Percentiles rank a stretch among this genome's conserved stretches.
These are phyloP conservation scores for Clarias batrachus DNA, from an alignment of 2,113 vertebrate genomes.

Conservation along the genomic window DNA sequence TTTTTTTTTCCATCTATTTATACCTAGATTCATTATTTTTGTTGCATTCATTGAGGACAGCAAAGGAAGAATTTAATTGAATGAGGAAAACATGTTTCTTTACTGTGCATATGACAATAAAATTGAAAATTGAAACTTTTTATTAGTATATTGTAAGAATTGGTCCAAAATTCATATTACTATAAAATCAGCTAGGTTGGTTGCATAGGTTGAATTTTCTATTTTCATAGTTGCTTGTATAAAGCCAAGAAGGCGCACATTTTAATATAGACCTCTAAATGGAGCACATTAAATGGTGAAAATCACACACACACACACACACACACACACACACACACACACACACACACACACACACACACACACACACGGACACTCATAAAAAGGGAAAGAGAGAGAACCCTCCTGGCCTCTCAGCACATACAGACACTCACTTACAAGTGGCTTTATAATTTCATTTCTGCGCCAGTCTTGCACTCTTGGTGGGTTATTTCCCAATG, in stretches of 20 bases:
- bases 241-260: constrained; percentile 64
- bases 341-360: constrained; percentile 62
- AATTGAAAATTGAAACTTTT: too few species aligned
- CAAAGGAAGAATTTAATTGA: too few species aligned
- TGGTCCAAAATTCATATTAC: background rate
- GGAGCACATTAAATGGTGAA: constrained; percentile 63
- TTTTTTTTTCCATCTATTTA: too few species aligned
- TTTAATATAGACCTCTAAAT: constrained; percentile 65
- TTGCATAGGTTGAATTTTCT: constrained; percentile 39
- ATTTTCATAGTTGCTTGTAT: constrained; percentile 48
- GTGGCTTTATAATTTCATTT: constrained; percentile 77
- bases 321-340: constrained; percentile 38
- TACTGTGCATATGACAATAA: too few species aligned
- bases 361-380: constrained; percentile 59
- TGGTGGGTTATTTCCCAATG: constrained; percentile 77
- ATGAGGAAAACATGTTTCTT: too few species aligned
- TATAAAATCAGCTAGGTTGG: background rate
- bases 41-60: too few species aligned
- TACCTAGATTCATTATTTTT: too few species aligned
- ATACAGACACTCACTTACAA: constrained; percentile 66
- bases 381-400: constrained; percentile 34
- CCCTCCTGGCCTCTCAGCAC: constrained; percentile 43
- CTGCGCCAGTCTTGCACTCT: constrained; percentile 73
- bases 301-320: constrained; percentile 8
- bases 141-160: background rate